Evolutionary conservation across 2,113 vertebrate species (phyloP), one percentile per base, ranked within the genome.

Genomic region (Sylvilagus bachmani): DNA sequence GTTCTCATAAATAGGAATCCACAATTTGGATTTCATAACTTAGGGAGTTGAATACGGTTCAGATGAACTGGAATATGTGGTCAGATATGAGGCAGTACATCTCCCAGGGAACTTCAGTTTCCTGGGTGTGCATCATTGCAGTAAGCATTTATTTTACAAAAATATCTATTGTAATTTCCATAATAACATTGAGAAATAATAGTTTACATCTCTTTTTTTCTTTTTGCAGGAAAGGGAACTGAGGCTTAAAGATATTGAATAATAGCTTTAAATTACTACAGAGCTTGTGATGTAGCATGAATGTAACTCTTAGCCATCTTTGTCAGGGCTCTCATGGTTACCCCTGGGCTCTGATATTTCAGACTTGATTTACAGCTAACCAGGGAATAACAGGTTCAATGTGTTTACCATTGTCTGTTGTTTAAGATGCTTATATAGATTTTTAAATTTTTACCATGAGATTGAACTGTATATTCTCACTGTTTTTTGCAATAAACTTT

Each of bases 401-500:
- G 36, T 58, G 61, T 55, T 88, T 86, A 64, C 87, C 80, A 84
- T 94, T 64, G 75, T 53, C 66, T 86, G 81, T 66, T 86, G 86
- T 78, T 75, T 51, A 62, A 84, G 66, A 91, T 71, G 61, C 21
- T 58, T 25, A 2, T 90, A 24, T 51, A 81, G 14, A 58, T 66
- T 27, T 73, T 86, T 85, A 27, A 8, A 64, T 49, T 74, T 19
- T 80, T 33, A 64, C 25, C 24, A n/a, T 67, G 85, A 55, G 17
- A 14, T 31, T 69, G 29, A 74, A 53, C 38, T 95, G 27, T 36
- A 44, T 73, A 81, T 94, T 81, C 69, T 94, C 16, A n/a, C 85
- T 93, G 55, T n/a, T 89, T 58, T 93, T 69, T 78, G 69, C 75
- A 81, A 69, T 81, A 44, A 83, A 62, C 10, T 51, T 94, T 97